Conservation (phyloP, 1,140 invertebrate species). For the Listronotus oregonensis region DNA sequence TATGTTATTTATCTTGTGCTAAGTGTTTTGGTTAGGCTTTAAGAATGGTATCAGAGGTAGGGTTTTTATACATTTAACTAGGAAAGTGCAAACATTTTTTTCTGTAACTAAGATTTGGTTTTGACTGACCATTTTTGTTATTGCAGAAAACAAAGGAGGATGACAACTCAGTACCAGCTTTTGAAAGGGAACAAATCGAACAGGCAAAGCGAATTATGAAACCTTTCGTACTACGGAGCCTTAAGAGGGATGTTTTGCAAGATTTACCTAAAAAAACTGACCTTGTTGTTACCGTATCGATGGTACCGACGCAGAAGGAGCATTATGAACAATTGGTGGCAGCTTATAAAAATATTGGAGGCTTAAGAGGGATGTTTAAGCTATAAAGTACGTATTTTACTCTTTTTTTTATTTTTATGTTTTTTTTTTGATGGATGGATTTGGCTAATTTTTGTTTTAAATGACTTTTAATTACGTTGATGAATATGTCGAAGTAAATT, state of each 20-base stretch:
- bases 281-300: conserved; percentile 64
- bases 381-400: too few species aligned
- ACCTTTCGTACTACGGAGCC: conserved; percentile 89
- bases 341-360: conserved; percentile 69
- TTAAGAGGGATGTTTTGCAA: conserved; percentile 85
- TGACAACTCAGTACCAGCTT: conserved; percentile 69
- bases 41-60: too few species aligned
- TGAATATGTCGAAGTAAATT: too few species aligned
- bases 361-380: conserved; percentile 40
- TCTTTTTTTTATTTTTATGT: too few species aligned
- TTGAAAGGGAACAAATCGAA: conserved; percentile 85
- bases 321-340: conserved; percentile 78
- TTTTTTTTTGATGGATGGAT: too few species aligned
- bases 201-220: conserved; percentile 96
- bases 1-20: too few species aligned
- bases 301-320: conserved; percentile 73
- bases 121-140: conserved; percentile 8
- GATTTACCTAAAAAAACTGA: conserved; percentile 82
- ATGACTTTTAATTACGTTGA: too few species aligned
- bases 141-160: conserved; percentile 47
- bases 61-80: too few species aligned
- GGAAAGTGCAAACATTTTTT: too few species aligned
- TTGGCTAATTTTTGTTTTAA: too few species aligned
- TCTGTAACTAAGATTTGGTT: not conserved
- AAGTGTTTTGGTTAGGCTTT: too few species aligned